Conservation (phyloP, 2,113 vertebrate genomes). For the Labrus mixtus region DNA sequence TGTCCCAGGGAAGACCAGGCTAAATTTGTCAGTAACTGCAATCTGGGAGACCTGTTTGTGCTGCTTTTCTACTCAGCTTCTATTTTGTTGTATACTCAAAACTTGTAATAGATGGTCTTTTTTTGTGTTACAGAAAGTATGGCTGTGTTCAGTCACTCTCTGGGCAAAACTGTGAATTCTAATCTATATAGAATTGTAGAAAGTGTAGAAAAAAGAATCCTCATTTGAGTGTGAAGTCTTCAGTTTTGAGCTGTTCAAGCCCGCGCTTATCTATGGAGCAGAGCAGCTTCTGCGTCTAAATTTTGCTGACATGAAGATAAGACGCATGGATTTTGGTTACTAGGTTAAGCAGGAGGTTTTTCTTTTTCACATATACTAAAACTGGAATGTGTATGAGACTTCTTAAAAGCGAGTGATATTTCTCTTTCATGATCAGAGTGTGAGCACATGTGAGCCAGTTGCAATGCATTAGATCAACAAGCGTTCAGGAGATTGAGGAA, state of each 20-base stretch:
- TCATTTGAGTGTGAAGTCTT: conserved; percentile 6
- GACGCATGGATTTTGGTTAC: conserved; percentile 27
- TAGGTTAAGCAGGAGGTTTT: conserved; percentile 9
- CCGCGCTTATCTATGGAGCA: background rate
- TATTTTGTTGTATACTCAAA: background rate
- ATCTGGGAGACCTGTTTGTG: conserved; percentile 7
- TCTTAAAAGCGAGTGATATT: conserved; percentile 9
- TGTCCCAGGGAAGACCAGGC: conserved; percentile 25
- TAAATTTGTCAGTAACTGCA: conserved; percentile 34
- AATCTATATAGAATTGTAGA: conserved; percentile 15
- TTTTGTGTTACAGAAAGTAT: conserved; percentile 1
- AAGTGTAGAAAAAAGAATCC: background rate
- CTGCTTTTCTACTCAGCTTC: background rate
- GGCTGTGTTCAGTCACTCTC: conserved; percentile 14
- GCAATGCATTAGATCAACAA: conserved; percentile 60
- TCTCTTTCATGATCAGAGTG: conserved; percentile 57
- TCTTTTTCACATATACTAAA: background rate
- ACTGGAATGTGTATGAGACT: no score
- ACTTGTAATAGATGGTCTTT: background rate
- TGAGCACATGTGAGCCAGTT: conserved; percentile 62
- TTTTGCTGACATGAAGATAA: conserved; percentile 42
- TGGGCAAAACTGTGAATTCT: conserved; percentile 24
- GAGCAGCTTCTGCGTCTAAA: conserved; percentile 40
- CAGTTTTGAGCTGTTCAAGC: no score
- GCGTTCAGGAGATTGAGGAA: conserved; percentile 41